Percentiles rank a stretch among this genome's conserved stretches.
Conservation (phyloP, 1,140 invertebrate species). For the Euglossa dilemma region DNA sequence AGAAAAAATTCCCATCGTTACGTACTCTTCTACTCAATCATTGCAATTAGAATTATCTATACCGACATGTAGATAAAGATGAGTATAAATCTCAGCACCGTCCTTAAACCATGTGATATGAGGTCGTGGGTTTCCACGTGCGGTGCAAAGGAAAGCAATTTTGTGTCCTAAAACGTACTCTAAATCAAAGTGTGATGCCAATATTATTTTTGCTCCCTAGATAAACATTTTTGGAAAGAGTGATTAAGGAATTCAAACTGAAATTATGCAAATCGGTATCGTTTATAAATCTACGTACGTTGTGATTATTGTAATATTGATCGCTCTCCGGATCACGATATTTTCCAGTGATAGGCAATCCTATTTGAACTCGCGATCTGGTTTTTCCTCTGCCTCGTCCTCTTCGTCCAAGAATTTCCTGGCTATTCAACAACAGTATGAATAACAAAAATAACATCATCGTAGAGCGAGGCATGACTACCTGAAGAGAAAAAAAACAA, state of each 20-base stretch:
- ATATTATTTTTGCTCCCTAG: conserved; percentile 94
- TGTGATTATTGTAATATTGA: conserved; percentile 93
- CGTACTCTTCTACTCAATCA: neutral
- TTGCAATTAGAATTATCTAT: neutral
- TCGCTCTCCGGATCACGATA: conserved; percentile 93
- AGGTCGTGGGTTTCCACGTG: conserved; percentile 91
- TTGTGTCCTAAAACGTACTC: conserved; percentile 96
- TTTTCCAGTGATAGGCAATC: conserved; percentile 92
- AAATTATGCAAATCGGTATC: neutral
- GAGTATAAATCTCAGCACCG: conserved; percentile 93
- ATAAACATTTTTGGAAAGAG: neutral
- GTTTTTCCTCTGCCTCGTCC: conserved; percentile 86
- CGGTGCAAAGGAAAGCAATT: conserved; percentile 94
- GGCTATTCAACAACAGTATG: conserved; percentile 75
- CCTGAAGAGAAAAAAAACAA: conserved; percentile 59
- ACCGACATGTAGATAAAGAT: conserved; percentile 93
- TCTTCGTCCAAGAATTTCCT: conserved; percentile 81
- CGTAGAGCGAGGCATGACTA: conserved; percentile 76
- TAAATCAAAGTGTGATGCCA: conserved; percentile 95
- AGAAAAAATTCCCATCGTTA: neutral
- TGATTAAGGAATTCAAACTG: neutral
- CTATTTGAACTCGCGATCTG: conserved; percentile 91
- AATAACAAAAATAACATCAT: conserved; percentile 75
- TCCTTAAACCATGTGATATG: conserved; percentile 97
- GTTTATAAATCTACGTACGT: conserved; percentile 84